Percentiles rank a stretch among this genome's conserved stretches.
Evolutionary conservation across 1,140 invertebrate genomes (phyloP).

Genomic region (Saxidomus purpurata): DNA sequence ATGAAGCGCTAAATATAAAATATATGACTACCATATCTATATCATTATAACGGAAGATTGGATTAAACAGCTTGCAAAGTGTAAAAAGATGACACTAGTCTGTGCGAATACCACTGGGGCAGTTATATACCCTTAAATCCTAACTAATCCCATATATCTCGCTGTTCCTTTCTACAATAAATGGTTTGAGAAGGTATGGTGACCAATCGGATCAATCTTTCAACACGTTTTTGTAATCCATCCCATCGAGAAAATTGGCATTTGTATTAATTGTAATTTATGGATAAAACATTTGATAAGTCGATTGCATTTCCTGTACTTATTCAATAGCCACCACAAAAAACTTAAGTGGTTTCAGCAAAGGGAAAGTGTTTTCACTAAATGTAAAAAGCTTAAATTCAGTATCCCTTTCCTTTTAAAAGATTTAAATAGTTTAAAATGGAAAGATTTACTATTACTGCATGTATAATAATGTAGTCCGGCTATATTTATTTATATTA

Average conservation of each 20-base stretch:
- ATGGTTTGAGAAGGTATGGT: background rate
- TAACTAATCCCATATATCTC: background rate
- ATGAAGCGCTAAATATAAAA: background rate
- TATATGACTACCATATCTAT: background rate
- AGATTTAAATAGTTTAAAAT: too few species aligned
- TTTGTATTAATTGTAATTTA: constrained; percentile 40
- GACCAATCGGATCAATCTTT: constrained; percentile 57
- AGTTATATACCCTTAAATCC: constrained; percentile 3
- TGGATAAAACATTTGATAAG: background rate
- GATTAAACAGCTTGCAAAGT: constrained; percentile 14
- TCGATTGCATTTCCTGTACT: background rate
- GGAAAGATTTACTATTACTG: too few species aligned
- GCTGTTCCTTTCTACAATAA: constrained; percentile 5
- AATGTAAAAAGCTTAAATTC: too few species aligned
- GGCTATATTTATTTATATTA: too few species aligned
- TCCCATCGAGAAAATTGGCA: constrained; percentile 18
- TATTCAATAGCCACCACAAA: background rate
- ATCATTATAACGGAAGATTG: constrained; percentile 43
- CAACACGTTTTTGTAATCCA: constrained; percentile 30
- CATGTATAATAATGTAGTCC: too few species aligned
- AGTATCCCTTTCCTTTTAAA: too few species aligned
- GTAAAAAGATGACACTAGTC: constrained; percentile 40
- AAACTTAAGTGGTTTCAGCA: background rate
- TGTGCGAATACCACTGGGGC: constrained; percentile 13
- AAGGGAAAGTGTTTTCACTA: too few species aligned